Base-by-base conservation (phyloP, 2,797 vertebrate genomes). In the Sebastes vulpes region DNA sequence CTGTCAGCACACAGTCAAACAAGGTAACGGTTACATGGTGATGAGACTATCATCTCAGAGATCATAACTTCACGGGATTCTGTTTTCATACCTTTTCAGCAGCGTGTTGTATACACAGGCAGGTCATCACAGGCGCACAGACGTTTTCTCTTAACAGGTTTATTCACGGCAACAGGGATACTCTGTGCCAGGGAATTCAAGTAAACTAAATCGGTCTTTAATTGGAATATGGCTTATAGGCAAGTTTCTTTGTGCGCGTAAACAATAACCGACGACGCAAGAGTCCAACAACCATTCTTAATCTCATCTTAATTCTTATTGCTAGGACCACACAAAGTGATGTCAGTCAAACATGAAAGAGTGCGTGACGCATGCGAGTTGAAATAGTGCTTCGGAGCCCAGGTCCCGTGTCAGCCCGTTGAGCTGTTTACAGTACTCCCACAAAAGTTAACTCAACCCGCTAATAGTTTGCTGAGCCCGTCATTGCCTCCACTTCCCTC, bases 401-500 rank as follows among this genome's bases (percentile, higher is more conserved):
- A 73, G 68, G 72, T 88, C 78, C 83, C 68, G 81, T 91, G 90
- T 90, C 83, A 86, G 74, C 53, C 81, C 83, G 75, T 66, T 87
- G 85, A 92, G 85, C 74, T 94, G 91, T 94, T 94, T 91, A 93
- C 87, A 90, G 77, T 92, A 84, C 86, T 90, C 85, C 85, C 75
- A 84, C 91, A 89, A 91, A 91, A 93, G 87, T 92, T 89, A 92
- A 93, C 89, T 94, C 90, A 93, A 91, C 84, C 89, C 83, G 88
- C 84, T 93, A 91, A 93, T 90, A 92, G 90, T 91, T 93, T 93
- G 91, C 83, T 75, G 88, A 92, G 90, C 78, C 91, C 86, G 79
- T 92, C 93, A 91, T 92, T 92, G 89, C 89, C 90, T 94, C 89
- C 82, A 87, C 88, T 92, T 89, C 88, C 70, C 77, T 87, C 87